Evolutionary conservation across 1,140 invertebrate genomes (phyloP), one percentile per base, ranked within the genome.

Genomic region (Drosophila seguyi): DNA sequence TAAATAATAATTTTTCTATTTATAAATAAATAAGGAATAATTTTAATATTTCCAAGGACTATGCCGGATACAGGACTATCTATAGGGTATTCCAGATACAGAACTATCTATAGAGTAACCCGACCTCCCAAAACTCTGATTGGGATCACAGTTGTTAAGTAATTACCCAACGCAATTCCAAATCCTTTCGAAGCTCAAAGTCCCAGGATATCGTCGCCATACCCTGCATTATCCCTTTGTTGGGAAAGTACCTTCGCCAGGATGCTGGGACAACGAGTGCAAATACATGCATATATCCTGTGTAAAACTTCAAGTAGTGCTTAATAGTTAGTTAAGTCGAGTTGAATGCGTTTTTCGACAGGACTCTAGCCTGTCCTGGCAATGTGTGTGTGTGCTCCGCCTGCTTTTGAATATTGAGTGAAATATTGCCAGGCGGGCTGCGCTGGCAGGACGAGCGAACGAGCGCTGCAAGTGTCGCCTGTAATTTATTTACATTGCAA

Each of bases 401-500:
- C 71, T 69, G 79, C 79, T 65, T 80, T 80, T 88, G 84, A 84
- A 88, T 88, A 90, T 88, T 88, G 84, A 88, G 77, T 90, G 81
- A 88, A 90, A 88, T 88, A 88, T 88, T 75, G 80, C 74, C 41
- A 38, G 31, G 67, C n/a, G n/a, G n/a, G n/a, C n/a, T n/a, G n/a
- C n/a, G n/a, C n/a, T n/a, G n/a, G n/a, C n/a, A 27, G 38, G 11
- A 41, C 16, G 42, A 20, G n/a, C n/a, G 22, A 11, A n/a, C 14
- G 20, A 22, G 22, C 27, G 66, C 72, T 81, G 83, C 79, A 79
- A 77, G 82, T 85, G 85, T 90, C 86, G 75, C 65, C 73, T 76
- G 90, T 91, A 91, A 91, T 91, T 91, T 91, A 91, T 91, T 90
- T 91, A 90, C 90, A 91, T 90, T 84, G 90, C 90, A 91, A 91